These are phyloP conservation scores for Petrosia ficiformis DNA, from an alignment of 37 sponge, comb jelly and placozoan genomes.

Conservation along the genomic window DNA sequence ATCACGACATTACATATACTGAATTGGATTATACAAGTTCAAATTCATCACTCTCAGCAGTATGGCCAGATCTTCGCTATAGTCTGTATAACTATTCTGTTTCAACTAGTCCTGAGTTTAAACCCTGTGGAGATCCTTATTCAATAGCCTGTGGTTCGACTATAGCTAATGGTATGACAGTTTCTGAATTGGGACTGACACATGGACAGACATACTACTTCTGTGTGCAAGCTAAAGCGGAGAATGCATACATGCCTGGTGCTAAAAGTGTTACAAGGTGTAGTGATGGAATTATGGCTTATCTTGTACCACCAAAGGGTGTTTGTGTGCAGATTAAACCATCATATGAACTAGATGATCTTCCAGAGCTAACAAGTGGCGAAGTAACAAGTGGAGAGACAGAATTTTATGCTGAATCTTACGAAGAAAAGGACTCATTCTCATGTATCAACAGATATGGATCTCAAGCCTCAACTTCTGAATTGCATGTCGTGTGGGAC, in stretches of 20 bases:
- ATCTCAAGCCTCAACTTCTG: conserved; percentile 48
- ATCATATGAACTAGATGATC: neutral
- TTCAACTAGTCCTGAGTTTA: conserved; percentile 27
- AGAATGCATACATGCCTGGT: conserved; percentile 19
- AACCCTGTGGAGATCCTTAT: conserved; percentile 15
- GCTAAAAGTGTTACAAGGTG: conserved; percentile 32
- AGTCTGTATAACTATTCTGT: conserved; percentile 50
- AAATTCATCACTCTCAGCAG: conserved; percentile 33
- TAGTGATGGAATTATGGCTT: conserved; percentile 65
- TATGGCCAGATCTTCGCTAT: conserved; percentile 63
- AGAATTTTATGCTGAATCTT: neutral
- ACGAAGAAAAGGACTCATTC: neutral
- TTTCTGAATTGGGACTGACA: conserved; percentile 13
- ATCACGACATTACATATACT: neutral
- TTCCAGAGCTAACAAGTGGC: conserved; percentile 6
- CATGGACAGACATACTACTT: conserved; percentile 57
- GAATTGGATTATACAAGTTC: conserved; percentile 55
- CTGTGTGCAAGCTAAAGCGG: conserved; percentile 48
- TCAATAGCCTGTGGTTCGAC: conserved; percentile 60
- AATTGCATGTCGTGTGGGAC: conserved; percentile 52
- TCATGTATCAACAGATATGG: conserved; percentile 12
- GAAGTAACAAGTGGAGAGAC: neutral
- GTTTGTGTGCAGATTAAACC: conserved; percentile 42
- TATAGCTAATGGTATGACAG: conserved; percentile 38
- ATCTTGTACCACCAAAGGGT: conserved; percentile 50